Base-by-base conservation (phyloP, 1,140 invertebrate genomes). In the Drosophila oshimai region DNA sequence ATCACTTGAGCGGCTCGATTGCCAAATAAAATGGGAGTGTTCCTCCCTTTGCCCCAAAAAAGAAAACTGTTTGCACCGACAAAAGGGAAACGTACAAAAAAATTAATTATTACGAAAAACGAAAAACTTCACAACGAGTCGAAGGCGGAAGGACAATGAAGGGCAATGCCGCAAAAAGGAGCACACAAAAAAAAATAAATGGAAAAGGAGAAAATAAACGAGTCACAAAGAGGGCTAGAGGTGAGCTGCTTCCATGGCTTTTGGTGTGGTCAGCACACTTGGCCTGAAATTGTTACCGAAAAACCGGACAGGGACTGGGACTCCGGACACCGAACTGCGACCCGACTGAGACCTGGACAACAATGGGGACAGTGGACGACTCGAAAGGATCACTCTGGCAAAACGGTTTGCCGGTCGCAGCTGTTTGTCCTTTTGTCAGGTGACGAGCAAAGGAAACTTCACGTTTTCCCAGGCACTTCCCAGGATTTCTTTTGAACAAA, bases 41-140 rank as follows among this genome's bases (percentile, higher is more conserved):
- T 7, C 13, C 28, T 29, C 4, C 39, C 33, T 24, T 18, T 7
- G 26, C 34, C 29, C 28, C 33, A 29, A 46, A 37, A 67, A 60
- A 44, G 45, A 58, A 46, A 44, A 64, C 12, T 22, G 24, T 46
- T 62, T 45, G 15, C 22, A 28, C 22, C 54, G 53, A 37, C 28
- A 57, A 50, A 79, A 67, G 15, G 29, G 18, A 24, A 70, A 54
- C 31, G 29, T 17, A 47, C 33, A 71, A 86, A 77, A 84, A 80
- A 87, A 87, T 86, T 86, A 86, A 86, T 86, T 86, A 87, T 87
- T 87, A 76, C 72, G 69, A 76, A 86, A 80, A 80, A 76, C 72
- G 69, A 76, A 86, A 80, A 80, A 87, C 69, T 87, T 64, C 61
- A 80, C 80, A 86, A 86, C 80, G 75, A 87, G 74, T 86, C 67